These are phyloP conservation scores for Mesorhabditis sp. DNA, from an alignment of 2,888 invertebrate species.

Conservation along the genomic window DNA sequence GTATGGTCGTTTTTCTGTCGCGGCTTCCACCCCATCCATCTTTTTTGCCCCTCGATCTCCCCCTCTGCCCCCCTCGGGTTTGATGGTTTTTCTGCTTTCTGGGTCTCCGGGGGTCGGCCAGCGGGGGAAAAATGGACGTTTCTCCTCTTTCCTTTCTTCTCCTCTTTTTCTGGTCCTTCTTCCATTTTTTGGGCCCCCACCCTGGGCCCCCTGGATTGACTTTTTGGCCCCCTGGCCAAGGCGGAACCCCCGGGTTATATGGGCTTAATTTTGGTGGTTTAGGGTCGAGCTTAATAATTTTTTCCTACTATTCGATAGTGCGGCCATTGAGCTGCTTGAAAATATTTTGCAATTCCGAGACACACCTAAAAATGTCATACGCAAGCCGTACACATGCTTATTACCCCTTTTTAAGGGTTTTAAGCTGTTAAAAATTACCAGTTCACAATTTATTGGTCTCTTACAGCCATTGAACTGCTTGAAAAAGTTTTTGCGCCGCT, in stretches of 20 bases:
- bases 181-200: neutral
- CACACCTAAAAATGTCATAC: too few relatives aligned
- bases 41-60: neutral
- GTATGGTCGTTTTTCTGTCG: neutral
- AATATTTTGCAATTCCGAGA: too few relatives aligned
- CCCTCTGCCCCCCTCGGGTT: constrained; percentile 9
- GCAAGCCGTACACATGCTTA: too few relatives aligned
- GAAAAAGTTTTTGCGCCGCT: too few relatives aligned
- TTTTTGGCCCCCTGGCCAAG: constrained; percentile 6
- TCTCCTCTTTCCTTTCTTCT: constrained; percentile 12
- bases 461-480: too few relatives aligned
- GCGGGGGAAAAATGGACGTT: too few relatives aligned
- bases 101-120: constrained; percentile 8
- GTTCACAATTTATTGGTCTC: too few relatives aligned
- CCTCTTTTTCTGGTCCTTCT: constrained; percentile 8
- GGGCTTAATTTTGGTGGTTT: constrained; percentile 7
- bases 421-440: too few relatives aligned
- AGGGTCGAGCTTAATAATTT: too few relatives aligned
- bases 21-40: neutral
- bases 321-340: too few relatives aligned
- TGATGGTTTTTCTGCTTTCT: constrained; percentile 12
- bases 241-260: constrained; percentile 8
- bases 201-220: neutral
- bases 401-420: too few relatives aligned
- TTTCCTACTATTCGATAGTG: too few relatives aligned